Conservation (phyloP, 2,797 vertebrate species). For the Gymnoscopelus braueri region DNA sequence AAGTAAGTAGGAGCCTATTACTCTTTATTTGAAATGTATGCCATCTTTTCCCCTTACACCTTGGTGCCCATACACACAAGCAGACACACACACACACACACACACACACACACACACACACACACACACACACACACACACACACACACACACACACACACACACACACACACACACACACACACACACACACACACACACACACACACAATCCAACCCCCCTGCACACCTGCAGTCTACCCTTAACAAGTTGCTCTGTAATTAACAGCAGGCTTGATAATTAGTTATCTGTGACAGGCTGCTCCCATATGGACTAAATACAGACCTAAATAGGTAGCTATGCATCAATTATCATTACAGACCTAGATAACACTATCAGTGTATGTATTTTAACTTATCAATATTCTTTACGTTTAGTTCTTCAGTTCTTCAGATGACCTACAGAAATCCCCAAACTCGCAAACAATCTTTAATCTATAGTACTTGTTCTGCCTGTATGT, state of each 20-base stretch:
- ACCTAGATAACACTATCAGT: neutral
- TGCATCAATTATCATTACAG: neutral
- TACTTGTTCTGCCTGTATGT: too few species aligned
- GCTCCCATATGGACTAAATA: neutral
- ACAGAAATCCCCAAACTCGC: too few species aligned
- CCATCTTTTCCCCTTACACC: too few species aligned
- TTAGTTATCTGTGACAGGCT: slow-evolving; percentile 2
- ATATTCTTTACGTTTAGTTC: too few species aligned
- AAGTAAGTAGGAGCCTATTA: too few species aligned
- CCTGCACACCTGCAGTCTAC: neutral
- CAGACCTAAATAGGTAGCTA: neutral
- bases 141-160: slow-evolving; percentile 6
- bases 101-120: slow-evolving; percentile 21
- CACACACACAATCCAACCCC: neutral
- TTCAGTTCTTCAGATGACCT: too few species aligned
- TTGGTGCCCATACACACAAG: neutral
- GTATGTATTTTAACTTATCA: too few species aligned
- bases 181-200: too few species aligned
- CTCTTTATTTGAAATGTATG: too few species aligned
- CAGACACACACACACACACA: slow-evolving; percentile 6
- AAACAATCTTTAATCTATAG: too few species aligned
- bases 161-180: neutral
- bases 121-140: slow-evolving; percentile 22
- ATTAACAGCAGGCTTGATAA: neutral
- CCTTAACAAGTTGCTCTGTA: neutral